Evolutionary conservation across 1,140 invertebrate species (phyloP), one percentile per base, ranked within the genome.

Genomic region (Eriosoma lanigerum): DNA sequence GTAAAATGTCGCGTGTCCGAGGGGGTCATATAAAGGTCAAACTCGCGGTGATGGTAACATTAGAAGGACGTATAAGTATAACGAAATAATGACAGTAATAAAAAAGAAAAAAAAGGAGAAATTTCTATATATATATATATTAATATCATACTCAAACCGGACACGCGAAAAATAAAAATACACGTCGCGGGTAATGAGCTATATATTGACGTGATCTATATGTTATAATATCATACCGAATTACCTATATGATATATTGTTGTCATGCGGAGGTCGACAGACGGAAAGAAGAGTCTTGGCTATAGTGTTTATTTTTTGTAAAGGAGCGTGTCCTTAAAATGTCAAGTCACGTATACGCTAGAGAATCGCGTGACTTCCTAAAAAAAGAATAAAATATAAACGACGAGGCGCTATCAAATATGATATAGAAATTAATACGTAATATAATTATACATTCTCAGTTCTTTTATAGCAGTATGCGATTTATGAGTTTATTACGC

Each of bases 1-100:
- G 54, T 58, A 58, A 76, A 76, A 76, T 76, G 73, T 76, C 73
- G 73, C 73, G 50, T 76, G 73, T 76, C 73, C 54, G 17, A 44
- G 73, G 54, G 54, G 52, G n/a, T 29, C n/a, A n/a, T n/a, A 13
- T 13, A 76, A 76, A 76, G 73, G 73, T 76, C 73, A 58, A 76
- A 44, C 5, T 56, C 4, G 48, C 48, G 24, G 48, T 29, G 32
- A 8, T 38, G 32, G 32, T 38, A 38, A 8, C 8, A 38, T 4
- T 38, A 38, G 32, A 38, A 8, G 32, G 3, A 38, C 8, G 8
- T 38, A 38, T 38, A 38, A 29, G 60, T 6, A 32, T 32, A 44
- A 72, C 68, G 26, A 38, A 56, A 58, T 75, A 75, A 76, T 76
- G 73, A 76, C 73, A 76, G 54, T 32, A 21, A 56, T 56, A 58